Base-by-base conservation (phyloP, 2,888 invertebrate species). In the Ptychoptera albimana region DNA sequence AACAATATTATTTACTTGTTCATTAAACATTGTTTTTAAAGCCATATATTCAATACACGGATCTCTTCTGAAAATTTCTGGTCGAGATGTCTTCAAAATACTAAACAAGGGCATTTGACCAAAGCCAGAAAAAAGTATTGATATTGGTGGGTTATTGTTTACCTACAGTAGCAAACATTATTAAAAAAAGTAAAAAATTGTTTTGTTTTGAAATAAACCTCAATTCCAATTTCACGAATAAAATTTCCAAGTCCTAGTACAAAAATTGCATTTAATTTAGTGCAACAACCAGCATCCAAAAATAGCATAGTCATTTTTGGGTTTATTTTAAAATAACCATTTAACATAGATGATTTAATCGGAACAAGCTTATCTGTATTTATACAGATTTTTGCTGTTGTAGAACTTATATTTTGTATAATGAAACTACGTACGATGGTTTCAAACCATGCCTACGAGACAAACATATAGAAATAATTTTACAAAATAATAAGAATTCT, bases 371-470 rank as follows among this genome's bases (percentile, higher is more conserved):
- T 23, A 23, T 23, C 23, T 5, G 23, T 23, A 7, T 23, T 23
- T 23, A 23, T 5, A 23, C 23, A 23, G 7, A 23, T 23, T 3
- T 23, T 23, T 23, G 23, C 23, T 23, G 23, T 23, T 23, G 23
- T 23, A 3, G 7, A n/a, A 8, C 32, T 32, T 12, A 31, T 12
- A 36, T 48, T 48, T n/a, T 35, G 44, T 1, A 60, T 43, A 2
- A 49, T 48, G 1, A 58, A 40, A 29, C 52, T 48, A 1, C 49
- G 45, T 2, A 44, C 47, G 31, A 50, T 55, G 1, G 42, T 44
- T 43, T 60, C 60, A 47, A 60, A 59, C 63, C 62, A 62, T 3
- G 60, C 55, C 62, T 62, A 45, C 13, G 15, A 9, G 45, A 12
- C 30, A 30, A 29, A 31, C n/a, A 35, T 6, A 37, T 11, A 13